Conservation (phyloP, 2,888 invertebrate species). For the Coelopa pilipes region DNA sequence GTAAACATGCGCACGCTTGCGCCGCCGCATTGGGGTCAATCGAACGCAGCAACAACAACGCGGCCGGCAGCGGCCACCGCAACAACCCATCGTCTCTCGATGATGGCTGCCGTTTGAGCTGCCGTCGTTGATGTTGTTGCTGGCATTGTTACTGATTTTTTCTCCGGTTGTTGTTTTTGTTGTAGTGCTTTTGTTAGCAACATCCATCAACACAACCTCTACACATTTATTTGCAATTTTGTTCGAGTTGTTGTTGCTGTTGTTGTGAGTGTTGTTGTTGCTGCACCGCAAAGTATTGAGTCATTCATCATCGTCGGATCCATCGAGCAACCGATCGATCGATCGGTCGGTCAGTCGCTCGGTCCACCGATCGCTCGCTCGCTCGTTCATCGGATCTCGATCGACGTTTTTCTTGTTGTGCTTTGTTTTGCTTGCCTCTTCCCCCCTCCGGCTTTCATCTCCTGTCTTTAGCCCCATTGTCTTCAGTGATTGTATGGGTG, state of each 20-base stretch:
- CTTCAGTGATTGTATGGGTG: not conserved
- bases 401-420: slow-evolving; percentile 2
- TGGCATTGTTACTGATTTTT: slow-evolving; percentile 7
- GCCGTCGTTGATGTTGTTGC: slow-evolving; percentile 10
- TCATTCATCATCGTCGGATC: slow-evolving; percentile 26
- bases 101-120: not conserved
- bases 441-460: not conserved
- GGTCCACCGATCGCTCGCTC: not conserved
- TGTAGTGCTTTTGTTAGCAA: slow-evolving; percentile 4
- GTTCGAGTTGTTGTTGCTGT: slow-evolving; percentile 6
- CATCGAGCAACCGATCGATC: not conserved
- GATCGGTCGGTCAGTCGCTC: too few species aligned
- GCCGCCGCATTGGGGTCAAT: slow-evolving; percentile 31
- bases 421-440: not conserved
- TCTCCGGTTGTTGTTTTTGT: not conserved
- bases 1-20: slow-evolving; percentile 32
- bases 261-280: slow-evolving; percentile 6
- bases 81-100: slow-evolving; percentile 8
- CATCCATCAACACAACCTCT: slow-evolving; percentile 10
- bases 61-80: not conserved
- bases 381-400: not conserved
- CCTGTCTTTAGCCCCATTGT: slow-evolving; percentile 6
- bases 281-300: slow-evolving; percentile 28
- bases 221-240: slow-evolving; percentile 2
- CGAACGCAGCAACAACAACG: slow-evolving; percentile 27